These are phyloP conservation scores for Timema cristinae DNA, from an alignment of 2,888 invertebrate genomes.

Conservation along the genomic window DNA sequence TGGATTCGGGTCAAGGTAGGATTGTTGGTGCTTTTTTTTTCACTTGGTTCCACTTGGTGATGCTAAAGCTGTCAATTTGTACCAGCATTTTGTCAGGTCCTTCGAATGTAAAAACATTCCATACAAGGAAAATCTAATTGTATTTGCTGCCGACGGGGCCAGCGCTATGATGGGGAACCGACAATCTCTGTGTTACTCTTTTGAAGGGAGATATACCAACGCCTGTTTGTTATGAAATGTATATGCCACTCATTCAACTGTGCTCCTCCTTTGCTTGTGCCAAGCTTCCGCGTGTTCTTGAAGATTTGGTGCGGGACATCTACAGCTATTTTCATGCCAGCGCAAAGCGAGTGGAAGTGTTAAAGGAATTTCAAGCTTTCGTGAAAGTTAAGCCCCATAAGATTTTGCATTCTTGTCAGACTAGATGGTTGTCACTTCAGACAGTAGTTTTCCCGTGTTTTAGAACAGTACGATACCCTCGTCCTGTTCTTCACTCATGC, in stretches of 20 bases:
- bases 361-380: conserved; percentile 37
- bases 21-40: conserved; percentile 30
- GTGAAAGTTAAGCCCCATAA: conserved; percentile 36
- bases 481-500: conserved; percentile 10
- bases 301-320: conserved; percentile 36
- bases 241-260: conserved; percentile 35
- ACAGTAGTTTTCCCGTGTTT: conserved; percentile 7
- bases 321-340: conserved; percentile 39
- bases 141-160: conserved; percentile 42
- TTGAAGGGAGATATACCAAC: conserved; percentile 38
- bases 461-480: conserved; percentile 13
- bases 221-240: conserved; percentile 39
- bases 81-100: conserved; percentile 29
- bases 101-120: conserved; percentile 35
- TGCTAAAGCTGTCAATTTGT: conserved; percentile 28
- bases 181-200: conserved; percentile 37
- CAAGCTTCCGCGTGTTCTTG: conserved; percentile 38
- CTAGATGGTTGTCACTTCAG: conserved; percentile 38
- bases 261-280: conserved; percentile 37
- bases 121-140: conserved; percentile 39
- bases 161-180: conserved; percentile 40
- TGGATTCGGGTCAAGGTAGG: not conserved
- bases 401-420: conserved; percentile 36
- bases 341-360: conserved; percentile 36
- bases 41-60: conserved; percentile 33